Base-by-base conservation (phyloP, 2,797 vertebrate species). In the Pyrocephalus nanus region DNA sequence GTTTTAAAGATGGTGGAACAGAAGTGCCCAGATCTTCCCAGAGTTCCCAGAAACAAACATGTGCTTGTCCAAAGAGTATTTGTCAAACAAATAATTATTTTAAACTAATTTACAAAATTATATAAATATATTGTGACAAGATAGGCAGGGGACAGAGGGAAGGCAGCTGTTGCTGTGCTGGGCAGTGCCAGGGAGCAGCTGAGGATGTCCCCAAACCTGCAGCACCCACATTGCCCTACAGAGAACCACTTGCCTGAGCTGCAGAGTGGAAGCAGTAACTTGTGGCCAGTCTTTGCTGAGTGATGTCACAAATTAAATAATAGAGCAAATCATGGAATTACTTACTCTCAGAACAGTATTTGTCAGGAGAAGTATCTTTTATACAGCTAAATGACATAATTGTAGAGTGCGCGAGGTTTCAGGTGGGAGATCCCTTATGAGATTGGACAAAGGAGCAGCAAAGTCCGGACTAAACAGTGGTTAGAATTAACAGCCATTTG, bases 401-500 rank as follows among this genome's bases (percentile, higher is more conserved):
- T 84, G 67, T 60, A 76, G 73, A 14, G 60, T 64, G 42, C 40
- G 25, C 32, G 38, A 81, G 48, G 36, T 66, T 88, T 93, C 83
- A 94, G 70, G 73, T 86, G 34, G 6, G 0, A 22, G 27, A 85
- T 89, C 27, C 62, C 73, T 85, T 45, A 15, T 17, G 48, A 83
- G 73, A 58, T 42, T 40, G 54, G 85, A 92, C 76, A 92, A 87
- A 87, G 57, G 40, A 73, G 29, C 43, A 90, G 73, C 36, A 66
- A 78, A 86, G 51, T 66, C 71, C 77, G 70, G 70, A 67, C 71
- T 90, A 93, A 94, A 93, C 3, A 90, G 66, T 8, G 19, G n/a
- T 78, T 95, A 48, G 42, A 93, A 94, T 93, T 92, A 93, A 73
- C 57, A 79, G 53, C 30, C 45, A 53, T 92, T 93, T 90, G 83